Percentiles rank a stretch among this genome's conserved stretches.
phyloP scores from a whole-genome alignment of 2,113 vertebrate genomes.

The Corythoichthys haematopterus region DNA sequence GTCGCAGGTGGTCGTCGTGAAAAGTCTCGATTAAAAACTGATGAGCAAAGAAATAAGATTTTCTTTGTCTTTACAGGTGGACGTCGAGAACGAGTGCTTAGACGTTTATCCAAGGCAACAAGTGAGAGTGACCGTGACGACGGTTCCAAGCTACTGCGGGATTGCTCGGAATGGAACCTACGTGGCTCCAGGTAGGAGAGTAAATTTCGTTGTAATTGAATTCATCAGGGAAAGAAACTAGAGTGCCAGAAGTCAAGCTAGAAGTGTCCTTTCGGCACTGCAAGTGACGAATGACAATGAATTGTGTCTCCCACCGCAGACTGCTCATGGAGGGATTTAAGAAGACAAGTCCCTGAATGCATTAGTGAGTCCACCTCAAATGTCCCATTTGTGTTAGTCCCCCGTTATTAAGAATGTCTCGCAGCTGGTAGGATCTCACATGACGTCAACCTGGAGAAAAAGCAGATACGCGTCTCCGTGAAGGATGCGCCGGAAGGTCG shows the following conservation, averaged over 20 bases:
- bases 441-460: slow-evolving; percentile 61
- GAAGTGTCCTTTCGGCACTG: no score
- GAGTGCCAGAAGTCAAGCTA: no score
- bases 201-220: not conserved
- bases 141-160: slow-evolving; percentile 79
- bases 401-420: not conserved
- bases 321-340: slow-evolving; percentile 76
- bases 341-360: slow-evolving; percentile 75
- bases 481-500: slow-evolving; percentile 60
- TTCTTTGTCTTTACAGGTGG: slow-evolving; percentile 65
- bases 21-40: no score
- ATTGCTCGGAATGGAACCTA: slow-evolving; percentile 66
- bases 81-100: slow-evolving; percentile 77
- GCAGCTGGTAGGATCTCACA: slow-evolving; percentile 76
- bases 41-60: no score
- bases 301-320: slow-evolving; percentile 61
- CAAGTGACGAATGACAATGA: not conserved
- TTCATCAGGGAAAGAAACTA: no score
- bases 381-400: not conserved
- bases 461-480: slow-evolving; percentile 70
- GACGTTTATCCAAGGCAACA: slow-evolving; percentile 70
- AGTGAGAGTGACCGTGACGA: slow-evolving; percentile 76
- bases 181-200: slow-evolving; percentile 71
- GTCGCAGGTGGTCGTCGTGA: slow-evolving; percentile 44
- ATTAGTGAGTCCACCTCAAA: slow-evolving; percentile 70